phyloP scores from a whole-genome alignment of 2,113 vertebrate genomes.

The Notarius lentiginosus region DNA sequence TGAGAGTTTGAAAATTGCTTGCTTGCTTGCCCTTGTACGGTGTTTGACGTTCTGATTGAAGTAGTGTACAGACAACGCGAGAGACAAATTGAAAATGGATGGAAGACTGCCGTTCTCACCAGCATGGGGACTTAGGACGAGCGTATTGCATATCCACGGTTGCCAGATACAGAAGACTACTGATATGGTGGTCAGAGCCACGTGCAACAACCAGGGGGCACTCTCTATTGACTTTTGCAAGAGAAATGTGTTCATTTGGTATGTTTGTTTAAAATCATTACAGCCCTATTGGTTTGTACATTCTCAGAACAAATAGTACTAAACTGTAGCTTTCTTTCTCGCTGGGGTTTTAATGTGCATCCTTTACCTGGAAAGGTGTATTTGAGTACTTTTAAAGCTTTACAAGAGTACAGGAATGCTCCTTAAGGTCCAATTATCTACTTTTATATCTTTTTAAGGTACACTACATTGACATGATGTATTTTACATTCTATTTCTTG shows the following conservation, averaged over 20 bases:
- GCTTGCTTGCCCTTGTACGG: neutral
- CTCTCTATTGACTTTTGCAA: neutral
- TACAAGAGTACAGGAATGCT: neutral
- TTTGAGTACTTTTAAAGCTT: neutral
- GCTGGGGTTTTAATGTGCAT: neutral
- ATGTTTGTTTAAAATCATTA: neutral
- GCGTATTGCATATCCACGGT: neutral
- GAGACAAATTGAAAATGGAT: neutral
- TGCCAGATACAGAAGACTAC: neutral
- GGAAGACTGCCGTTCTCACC: neutral
- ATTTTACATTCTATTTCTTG: neutral
- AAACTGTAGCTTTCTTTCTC: neutral
- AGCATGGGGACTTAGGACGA: neutral
- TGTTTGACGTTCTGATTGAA: constrained; percentile 28
- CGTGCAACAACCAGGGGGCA: neutral
- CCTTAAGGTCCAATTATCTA: neutral
- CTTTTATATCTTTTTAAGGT: neutral
- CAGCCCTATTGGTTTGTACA: neutral
- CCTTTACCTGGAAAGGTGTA: neutral
- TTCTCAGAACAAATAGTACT: neutral
- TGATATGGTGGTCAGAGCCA: neutral
- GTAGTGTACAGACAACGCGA: constrained; percentile 1
- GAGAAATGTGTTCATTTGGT: neutral
- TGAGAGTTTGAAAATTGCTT: constrained; percentile 29
- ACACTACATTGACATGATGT: neutral